Base-by-base conservation (phyloP, 2,113 vertebrate genomes). In the Vulpes lagopus region DNA sequence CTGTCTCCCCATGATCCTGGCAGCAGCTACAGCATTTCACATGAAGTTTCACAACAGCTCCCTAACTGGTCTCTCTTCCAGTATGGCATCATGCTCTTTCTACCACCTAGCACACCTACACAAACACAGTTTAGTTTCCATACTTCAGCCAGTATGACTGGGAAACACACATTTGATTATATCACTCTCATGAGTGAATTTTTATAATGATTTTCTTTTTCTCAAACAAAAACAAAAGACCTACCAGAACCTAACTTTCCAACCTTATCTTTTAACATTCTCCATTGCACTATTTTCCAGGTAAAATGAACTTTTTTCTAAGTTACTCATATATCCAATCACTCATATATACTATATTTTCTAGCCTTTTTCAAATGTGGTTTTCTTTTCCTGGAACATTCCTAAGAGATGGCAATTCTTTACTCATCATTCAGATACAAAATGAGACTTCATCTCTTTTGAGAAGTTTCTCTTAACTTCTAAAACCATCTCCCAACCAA, bases 201-300 rank as follows among this genome's bases (percentile, higher is more conserved):
- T 57, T 25, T 30, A n/a, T 15, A 81, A 20, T 87, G 79, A 12
- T 32, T 76, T 94, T 73, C 38, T 74, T 60, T 92, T 83, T 82
- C 19, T 84, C 17, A 91, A 5, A 25, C 11, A 57, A 43, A 84
- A 25, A 74, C 49, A 89, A 49, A 88, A 60, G 27, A 88, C 8
- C 38, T 55, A 19, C 17, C 17, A 81, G 17, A 5, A 85, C 17
- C 43, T 84, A 84, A 0, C 59, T 43, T 67, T 80, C 10, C 12
- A 64, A 89, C 51, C 11, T 53, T 43, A 35, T 59, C 38, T 78
- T 95, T 59, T 80, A 64, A 85, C 19, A 81, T 4, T 88, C 12
- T 1, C 35, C 12, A 62, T 84, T 30, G 53, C 19, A 17, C 2
- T 27, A 32, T 80, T 83, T 80, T 89, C 16, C 20, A 91, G 14